These are phyloP conservation scores for Ptilorrhoa leucosticta DNA, from an alignment of 2,113 vertebrate species.

Conservation along the genomic window DNA sequence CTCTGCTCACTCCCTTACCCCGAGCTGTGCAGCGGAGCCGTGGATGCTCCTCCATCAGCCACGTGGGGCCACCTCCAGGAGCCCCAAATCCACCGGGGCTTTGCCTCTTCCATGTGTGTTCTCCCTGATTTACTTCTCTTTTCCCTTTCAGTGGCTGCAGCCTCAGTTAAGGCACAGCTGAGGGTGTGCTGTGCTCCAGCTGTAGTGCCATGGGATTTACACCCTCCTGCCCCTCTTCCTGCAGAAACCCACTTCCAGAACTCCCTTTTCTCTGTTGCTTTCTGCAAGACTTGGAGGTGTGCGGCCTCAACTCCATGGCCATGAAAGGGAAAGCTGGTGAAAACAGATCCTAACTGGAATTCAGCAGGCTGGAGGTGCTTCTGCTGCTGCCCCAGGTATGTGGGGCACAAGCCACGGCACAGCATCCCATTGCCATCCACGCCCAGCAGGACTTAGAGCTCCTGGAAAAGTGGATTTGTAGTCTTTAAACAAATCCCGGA, in stretches of 20 bases:
- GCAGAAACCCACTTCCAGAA: neutral
- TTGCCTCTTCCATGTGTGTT: neutral
- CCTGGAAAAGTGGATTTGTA: fast-evolving
- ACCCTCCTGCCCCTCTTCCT: neutral
- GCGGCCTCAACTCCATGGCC: neutral
- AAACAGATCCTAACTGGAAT: fast-evolving
- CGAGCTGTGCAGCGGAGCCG: fast-evolving
- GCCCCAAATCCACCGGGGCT: neutral
- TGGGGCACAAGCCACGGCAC: neutral
- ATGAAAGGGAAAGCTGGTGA: neutral
- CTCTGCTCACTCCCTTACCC: fast-evolving
- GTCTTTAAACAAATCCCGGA: neutral
- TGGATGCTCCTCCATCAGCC: neutral
- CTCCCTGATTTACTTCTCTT: neutral
- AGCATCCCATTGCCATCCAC: fast-evolving
- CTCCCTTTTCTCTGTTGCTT: neutral
- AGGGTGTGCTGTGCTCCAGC: neutral
- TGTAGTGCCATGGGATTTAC: fast-evolving
- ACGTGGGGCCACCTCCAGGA: neutral
- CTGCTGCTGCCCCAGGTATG: fast-evolving
- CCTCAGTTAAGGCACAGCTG: neutral
- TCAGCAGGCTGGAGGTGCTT: neutral
- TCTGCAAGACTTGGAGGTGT: neutral
- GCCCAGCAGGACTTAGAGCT: neutral
- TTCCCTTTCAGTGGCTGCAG: neutral